phyloP scores from a whole-genome alignment of 2,797 vertebrate species.

The Discoglossus pictus region DNA sequence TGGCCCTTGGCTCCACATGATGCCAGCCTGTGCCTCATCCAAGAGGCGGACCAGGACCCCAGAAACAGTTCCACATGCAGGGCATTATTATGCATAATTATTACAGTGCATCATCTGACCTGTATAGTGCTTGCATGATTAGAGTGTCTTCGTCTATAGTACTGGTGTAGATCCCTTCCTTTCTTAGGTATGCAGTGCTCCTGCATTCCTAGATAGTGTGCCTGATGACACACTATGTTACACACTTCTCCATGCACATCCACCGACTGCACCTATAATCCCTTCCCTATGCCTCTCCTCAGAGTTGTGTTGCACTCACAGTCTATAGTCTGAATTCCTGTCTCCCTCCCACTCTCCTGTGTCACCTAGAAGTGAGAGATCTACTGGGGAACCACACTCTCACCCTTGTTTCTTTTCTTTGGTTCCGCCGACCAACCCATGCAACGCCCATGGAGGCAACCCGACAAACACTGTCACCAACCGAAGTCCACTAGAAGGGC shows the following conservation, averaged over 20 bases:
- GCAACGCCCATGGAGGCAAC: slow-evolving; percentile 32
- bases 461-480: slow-evolving; percentile 30
- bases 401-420: background rate
- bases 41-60: no score
- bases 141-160: slow-evolving; percentile 3
- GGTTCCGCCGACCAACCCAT: slow-evolving; percentile 27
- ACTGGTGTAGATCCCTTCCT: background rate
- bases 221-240: background rate
- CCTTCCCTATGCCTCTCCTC: slow-evolving; percentile 26
- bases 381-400: slow-evolving; percentile 38
- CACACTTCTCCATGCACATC: background rate
- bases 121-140: no score
- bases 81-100: no score
- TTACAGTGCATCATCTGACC: background rate
- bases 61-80: no score
- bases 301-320: slow-evolving; percentile 42
- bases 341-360: slow-evolving; percentile 45
- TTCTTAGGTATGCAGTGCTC: slow-evolving; percentile 1
- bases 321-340: slow-evolving; percentile 21
- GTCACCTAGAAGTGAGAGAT: slow-evolving; percentile 39
- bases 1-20: no score
- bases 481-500: background rate
- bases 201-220: slow-evolving; percentile 24
- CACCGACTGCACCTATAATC: background rate
- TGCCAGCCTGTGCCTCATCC: no score